Percentiles rank a stretch among this genome's conserved stretches.
phyloP scores from a whole-genome alignment of 2,113 vertebrate species.

The Leptobrachium ailaonicum region DNA sequence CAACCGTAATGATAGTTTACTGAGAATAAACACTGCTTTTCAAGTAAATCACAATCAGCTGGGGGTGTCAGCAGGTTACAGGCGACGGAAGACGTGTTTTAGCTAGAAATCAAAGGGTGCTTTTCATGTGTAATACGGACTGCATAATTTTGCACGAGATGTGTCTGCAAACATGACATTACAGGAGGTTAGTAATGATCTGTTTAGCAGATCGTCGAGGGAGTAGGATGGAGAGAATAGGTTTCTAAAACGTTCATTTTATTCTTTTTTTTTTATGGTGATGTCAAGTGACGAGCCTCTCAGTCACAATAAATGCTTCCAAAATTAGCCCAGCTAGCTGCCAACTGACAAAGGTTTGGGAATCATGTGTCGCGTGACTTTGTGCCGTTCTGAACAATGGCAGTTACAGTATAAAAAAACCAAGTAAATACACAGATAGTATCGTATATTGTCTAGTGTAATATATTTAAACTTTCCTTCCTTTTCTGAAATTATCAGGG shows the following conservation, averaged over 20 bases:
- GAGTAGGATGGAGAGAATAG: not conserved
- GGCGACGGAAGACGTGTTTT: conserved; percentile 37
- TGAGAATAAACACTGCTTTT: conserved; percentile 46
- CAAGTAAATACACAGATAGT: too few relatives aligned
- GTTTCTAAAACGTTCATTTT: not conserved
- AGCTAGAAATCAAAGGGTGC: conserved; percentile 29
- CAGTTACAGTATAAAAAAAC: too few relatives aligned
- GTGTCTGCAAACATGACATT: conserved; percentile 43
- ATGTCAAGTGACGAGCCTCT: not conserved
- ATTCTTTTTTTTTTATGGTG: not conserved
- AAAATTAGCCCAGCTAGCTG: too few relatives aligned
- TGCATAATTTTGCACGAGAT: not conserved
- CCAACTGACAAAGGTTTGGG: too few relatives aligned
- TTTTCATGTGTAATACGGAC: conserved; percentile 38
- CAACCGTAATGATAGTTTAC: conserved; percentile 47
- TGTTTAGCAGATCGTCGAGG: conserved; percentile 5
- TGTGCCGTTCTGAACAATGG: too few relatives aligned
- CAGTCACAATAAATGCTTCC: too few relatives aligned
- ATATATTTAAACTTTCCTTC: too few relatives aligned
- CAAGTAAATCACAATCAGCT: conserved; percentile 45
- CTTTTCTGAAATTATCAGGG: too few relatives aligned
- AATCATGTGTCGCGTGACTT: too few relatives aligned
- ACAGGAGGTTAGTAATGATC: conserved; percentile 24
- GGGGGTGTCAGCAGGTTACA: conserved; percentile 43
- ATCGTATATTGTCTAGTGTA: too few relatives aligned